Conservation (phyloP, 2,888 invertebrate genomes). For the Actias luna region DNA sequence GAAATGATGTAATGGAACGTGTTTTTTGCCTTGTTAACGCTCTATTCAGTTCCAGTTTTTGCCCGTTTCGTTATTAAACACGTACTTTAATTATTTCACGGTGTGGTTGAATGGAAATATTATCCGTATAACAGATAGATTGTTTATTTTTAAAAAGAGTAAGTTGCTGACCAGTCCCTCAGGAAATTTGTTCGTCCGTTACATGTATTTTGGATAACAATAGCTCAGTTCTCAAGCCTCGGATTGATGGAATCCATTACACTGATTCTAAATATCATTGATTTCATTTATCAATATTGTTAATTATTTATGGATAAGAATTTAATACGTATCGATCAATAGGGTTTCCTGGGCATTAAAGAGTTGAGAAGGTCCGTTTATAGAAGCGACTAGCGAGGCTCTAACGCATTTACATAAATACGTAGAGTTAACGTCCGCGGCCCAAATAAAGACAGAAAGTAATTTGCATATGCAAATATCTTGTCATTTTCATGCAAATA, state of each 20-base stretch:
- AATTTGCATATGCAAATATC: slow-evolving; percentile 79
- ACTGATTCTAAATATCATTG: not conserved
- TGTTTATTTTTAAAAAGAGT: not conserved
- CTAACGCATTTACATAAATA: slow-evolving; percentile 64
- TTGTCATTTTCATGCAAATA: slow-evolving; percentile 76
- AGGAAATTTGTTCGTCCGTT: not conserved
- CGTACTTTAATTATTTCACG: slow-evolving; percentile 47
- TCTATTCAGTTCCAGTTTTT: slow-evolving; percentile 55
- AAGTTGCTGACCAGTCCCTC: not conserved
- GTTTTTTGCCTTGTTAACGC: slow-evolving; percentile 55
- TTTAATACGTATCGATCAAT: slow-evolving; percentile 32
- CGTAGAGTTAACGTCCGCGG: slow-evolving; percentile 65
- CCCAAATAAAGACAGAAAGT: slow-evolving; percentile 75
- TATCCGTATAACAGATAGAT: slow-evolving; percentile 21
- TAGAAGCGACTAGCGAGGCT: slow-evolving; percentile 25
- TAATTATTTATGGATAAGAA: not conserved
- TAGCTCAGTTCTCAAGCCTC: not conserved
- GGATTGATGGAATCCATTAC: not conserved
- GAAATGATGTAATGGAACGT: slow-evolving; percentile 48
- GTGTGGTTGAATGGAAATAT: slow-evolving; percentile 39
- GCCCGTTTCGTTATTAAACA: slow-evolving; percentile 37
- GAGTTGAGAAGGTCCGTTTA: slow-evolving; percentile 47
- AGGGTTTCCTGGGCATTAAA: slow-evolving; percentile 45
- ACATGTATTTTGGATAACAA: not conserved
- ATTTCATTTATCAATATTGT: not conserved